These are phyloP conservation scores for Neodiprion pinetum DNA, from an alignment of 1,140 invertebrate species.

Conservation along the genomic window DNA sequence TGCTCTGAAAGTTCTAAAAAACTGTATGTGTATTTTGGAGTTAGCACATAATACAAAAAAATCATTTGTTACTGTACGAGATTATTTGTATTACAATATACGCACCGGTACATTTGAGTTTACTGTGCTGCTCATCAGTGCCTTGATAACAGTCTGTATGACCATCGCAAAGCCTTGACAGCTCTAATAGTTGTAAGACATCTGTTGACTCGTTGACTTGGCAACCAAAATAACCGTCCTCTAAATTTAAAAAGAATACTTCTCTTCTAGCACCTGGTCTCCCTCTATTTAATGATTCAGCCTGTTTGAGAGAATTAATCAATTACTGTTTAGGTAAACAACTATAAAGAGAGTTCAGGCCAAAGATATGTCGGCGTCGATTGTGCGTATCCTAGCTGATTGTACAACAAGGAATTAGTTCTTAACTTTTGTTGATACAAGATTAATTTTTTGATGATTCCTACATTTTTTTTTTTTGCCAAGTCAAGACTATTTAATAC, in stretches of 20 bases:
- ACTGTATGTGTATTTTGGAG: too few species aligned
- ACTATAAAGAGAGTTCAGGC: too few species aligned
- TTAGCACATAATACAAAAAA: neutral
- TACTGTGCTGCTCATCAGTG: slow-evolving; percentile 86
- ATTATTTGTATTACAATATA: slow-evolving; percentile 27
- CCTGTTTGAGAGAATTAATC: slow-evolving; percentile 62
- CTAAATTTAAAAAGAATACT: slow-evolving; percentile 95
- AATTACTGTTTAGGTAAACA: too few species aligned
- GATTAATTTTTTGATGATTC: neutral
- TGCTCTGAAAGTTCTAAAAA: neutral
- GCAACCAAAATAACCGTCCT: slow-evolving; percentile 96
- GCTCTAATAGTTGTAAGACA: slow-evolving; percentile 91
- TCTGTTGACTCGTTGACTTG: slow-evolving; percentile 96
- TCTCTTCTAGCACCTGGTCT: slow-evolving; percentile 83
- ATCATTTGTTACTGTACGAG: neutral
- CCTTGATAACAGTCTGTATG: slow-evolving; percentile 88
- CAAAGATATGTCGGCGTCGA: too few species aligned
- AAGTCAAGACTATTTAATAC: too few species aligned
- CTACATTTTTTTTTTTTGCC: neutral
- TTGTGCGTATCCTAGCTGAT: too few species aligned
- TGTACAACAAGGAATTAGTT: neutral
- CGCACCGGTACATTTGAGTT: slow-evolving; percentile 94
- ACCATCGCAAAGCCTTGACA: slow-evolving; percentile 93
- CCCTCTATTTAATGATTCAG: slow-evolving; percentile 75
- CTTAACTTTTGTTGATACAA: slow-evolving; percentile 1